Base-by-base conservation (phyloP, 2,888 invertebrate genomes). In the Chouioia cunea region DNA sequence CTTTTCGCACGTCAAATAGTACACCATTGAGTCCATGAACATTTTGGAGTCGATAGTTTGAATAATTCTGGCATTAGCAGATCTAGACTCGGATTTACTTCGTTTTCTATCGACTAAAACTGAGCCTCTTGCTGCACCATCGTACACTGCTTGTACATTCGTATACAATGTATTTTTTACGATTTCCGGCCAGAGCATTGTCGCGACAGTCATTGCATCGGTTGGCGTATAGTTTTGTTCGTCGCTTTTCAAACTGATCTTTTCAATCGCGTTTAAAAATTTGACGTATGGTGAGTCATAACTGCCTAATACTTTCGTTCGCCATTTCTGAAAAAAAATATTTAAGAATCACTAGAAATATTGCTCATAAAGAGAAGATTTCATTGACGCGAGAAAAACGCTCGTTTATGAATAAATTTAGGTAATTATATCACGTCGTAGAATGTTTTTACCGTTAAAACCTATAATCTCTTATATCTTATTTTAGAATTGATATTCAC, bases 211-310 rank as follows among this genome's bases (percentile, higher is more conserved):
- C 50, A 81, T 71, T 4, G 74, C 67, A 65, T 83, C 83, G 0
- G 79, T 60, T 18, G 74, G n/a, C 0, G 0, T 3, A 82, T 82
- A 83, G 1, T 4, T 6, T 4, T 4, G 6, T 12, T 20, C 54
- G 0, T 0, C 20, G 4, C 80, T 78, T 6, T 76, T 72, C 44
- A 80, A 12, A 59, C 23, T 62, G 3, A 75, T 75, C 58, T 74
- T 75, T 74, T 90, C 90, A 2, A 87, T 87, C 71, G 81, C 77
- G 76, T 89, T 89, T 43, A 90, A 76, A 53, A 90, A 80, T 18
- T 85, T 77, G 2, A 89, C 83, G 47, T 81, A 81, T 36, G 84
- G 82, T 4, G 85, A 86, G 2, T 80, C 69, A n/a, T 85, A 77
- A 0, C 76, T 77, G 0, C 88, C 89, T 12, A 90, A 81, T 0